Evolutionary conservation across 1,140 invertebrate species (phyloP).

Genomic region (Tenebrio molitor): DNA sequence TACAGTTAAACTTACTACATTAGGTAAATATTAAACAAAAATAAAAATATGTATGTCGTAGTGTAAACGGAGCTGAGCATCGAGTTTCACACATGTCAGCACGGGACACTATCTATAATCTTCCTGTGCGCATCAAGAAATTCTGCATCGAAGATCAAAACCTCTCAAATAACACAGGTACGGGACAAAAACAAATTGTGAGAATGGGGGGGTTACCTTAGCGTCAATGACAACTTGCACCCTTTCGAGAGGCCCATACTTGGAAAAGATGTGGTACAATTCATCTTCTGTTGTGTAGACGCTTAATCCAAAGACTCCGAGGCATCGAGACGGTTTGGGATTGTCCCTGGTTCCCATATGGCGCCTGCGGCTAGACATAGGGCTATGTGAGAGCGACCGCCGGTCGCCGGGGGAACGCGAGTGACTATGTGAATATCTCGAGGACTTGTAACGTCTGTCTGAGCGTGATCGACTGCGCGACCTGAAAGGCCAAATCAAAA

Average conservation of each 20-base stretch:
- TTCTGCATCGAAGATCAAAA: conserved; percentile 9
- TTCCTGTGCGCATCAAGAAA: conserved; percentile 51
- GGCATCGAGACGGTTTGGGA: conserved; percentile 88
- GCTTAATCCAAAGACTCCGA: conserved; percentile 96
- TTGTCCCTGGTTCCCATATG: conserved; percentile 80
- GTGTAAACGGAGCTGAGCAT: conserved; percentile 50
- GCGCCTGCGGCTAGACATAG: conserved; percentile 72
- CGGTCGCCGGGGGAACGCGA: conserved; percentile 69
- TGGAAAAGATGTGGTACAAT: conserved; percentile 93
- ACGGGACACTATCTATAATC: conserved; percentile 50
- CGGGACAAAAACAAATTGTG: not conserved
- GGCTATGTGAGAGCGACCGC: conserved; percentile 70
- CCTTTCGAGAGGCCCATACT: conserved; percentile 92
- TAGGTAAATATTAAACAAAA: conserved; percentile 21
- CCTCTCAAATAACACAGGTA: conserved; percentile 47
- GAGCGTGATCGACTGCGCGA: conserved; percentile 70
- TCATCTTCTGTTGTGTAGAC: conserved; percentile 94
- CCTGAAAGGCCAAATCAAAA: conserved; percentile 55
- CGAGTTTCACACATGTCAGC: conserved; percentile 41
- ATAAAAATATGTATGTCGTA: conserved; percentile 36
- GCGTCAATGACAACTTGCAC: conserved; percentile 97
- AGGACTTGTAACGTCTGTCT: conserved; percentile 66
- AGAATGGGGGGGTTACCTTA: conserved; percentile 76
- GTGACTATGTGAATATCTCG: conserved; percentile 69
- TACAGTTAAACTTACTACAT: too few species aligned